Evolutionary conservation across 2,888 invertebrate species (phyloP).

Genomic region (Noctua janthe): DNA sequence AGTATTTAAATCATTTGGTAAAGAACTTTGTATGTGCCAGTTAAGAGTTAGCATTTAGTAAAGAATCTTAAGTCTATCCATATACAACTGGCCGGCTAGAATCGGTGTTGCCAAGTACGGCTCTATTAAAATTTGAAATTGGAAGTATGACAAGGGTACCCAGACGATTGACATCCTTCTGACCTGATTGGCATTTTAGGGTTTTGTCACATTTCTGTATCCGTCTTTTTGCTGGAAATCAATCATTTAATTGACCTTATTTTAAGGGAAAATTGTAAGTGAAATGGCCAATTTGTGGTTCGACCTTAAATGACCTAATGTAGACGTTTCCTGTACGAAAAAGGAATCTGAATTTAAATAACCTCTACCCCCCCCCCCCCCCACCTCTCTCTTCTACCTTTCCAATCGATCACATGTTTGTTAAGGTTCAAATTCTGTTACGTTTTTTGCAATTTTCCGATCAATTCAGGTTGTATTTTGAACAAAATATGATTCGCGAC

Average conservation of each 20-base stretch:
- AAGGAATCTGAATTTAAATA: no score
- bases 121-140: constrained; percentile 23
- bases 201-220: constrained; percentile 3
- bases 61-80: constrained; percentile 10
- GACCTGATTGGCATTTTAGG: constrained; percentile 20
- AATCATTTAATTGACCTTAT: constrained; percentile 11
- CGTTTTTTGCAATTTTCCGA: no score
- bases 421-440: no score
- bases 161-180: neutral
- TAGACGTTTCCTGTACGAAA: no score
- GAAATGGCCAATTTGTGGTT: no score
- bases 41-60: constrained; percentile 9
- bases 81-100: neutral
- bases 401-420: neutral
- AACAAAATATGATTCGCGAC: no score
- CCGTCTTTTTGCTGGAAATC: constrained; percentile 6
- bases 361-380: no score
- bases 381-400: no score
- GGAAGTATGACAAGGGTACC: constrained; percentile 32
- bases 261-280: neutral
- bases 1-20: constrained; percentile 41
- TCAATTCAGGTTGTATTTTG: no score
- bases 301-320: no score
- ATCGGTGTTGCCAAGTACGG: neutral
- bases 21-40: constrained; percentile 42